Evolutionary conservation across 2,113 vertebrate species (phyloP), one percentile per base, ranked within the genome.

Genomic region (Dolichotis patagonum): DNA sequence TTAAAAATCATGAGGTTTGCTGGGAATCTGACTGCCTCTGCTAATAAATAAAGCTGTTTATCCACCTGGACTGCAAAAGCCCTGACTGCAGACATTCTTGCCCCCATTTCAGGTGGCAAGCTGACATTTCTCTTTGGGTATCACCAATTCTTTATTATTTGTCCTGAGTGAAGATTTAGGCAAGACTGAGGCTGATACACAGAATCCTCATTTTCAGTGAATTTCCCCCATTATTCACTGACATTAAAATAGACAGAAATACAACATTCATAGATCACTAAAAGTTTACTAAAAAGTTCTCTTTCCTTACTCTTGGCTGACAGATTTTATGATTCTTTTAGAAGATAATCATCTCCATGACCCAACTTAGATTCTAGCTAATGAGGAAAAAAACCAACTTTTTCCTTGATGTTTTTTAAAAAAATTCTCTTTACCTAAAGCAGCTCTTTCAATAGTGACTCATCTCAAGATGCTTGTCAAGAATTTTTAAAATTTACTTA

Each of bases 271-370:
- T 1, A 93, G 30, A 8, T 65, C 52, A 67, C 26, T 49, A n/a
- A 58, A 84, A 96, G 35, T 91, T 89, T 90, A 82, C 69, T 28
- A 85, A 11, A 30, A 93, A 91, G n/a, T 43, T 83, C 30, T 92
- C 65, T 65, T 69, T 78, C 8, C n/a, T 96, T 17, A 81, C 52
- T 93, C 11, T 80, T 91, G 77, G 82, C 63, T 94, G 96, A 92
- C 56, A 96, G 75, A 82, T 85, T 96, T 88, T 65, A 77, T 81
- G 77, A 95, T 87, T 91, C 63, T 91, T 92, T 94, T 49, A 96
- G 43, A n/a, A 95, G 60, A 49, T 83, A 96, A 94, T 96, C 38
- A 91, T 65, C 22, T 77, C 56, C 41, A 14, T 30, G 41, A 95
- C 65, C 60, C 92, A 95, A 88, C 93, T 83, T 80, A 92, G 62